Conservation (phyloP, 1,140 invertebrate species). For the Hycleus phaleratus region DNA sequence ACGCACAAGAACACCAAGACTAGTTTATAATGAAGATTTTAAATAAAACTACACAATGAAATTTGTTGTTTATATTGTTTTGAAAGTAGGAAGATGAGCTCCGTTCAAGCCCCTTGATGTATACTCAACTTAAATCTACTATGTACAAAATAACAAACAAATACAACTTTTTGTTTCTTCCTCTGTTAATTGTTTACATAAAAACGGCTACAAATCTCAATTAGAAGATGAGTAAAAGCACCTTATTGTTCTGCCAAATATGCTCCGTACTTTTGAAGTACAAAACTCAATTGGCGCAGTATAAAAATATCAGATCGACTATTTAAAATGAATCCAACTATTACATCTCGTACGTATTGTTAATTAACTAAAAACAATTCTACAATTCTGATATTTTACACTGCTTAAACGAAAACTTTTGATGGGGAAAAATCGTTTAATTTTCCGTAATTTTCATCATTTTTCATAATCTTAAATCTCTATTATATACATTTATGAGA, state of each 20-base stretch:
- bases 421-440: neutral
- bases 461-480: neutral
- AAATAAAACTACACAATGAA: no score
- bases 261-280: conserved; percentile 6
- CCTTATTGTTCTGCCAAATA: conserved; percentile 12
- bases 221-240: conserved; percentile 6
- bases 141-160: conserved; percentile 13
- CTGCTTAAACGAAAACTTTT: neutral
- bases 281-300: conserved; percentile 1
- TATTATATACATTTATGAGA: conserved; percentile 8
- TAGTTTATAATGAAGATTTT: no score
- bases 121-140: conserved; percentile 8
- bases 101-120: neutral
- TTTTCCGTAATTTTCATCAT: neutral
- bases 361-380: neutral
- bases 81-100: conserved; percentile 14
- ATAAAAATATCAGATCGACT: conserved; percentile 8
- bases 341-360: neutral
- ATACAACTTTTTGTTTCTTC: neutral
- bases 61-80: conserved; percentile 8
- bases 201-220: conserved; percentile 7
- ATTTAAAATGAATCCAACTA: neutral
- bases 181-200: neutral
- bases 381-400: conserved; percentile 8
- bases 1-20: no score